Evolutionary conservation across 2,797 vertebrate species (phyloP).

Genomic region (Phrynocephalus guinanensis): DNA sequence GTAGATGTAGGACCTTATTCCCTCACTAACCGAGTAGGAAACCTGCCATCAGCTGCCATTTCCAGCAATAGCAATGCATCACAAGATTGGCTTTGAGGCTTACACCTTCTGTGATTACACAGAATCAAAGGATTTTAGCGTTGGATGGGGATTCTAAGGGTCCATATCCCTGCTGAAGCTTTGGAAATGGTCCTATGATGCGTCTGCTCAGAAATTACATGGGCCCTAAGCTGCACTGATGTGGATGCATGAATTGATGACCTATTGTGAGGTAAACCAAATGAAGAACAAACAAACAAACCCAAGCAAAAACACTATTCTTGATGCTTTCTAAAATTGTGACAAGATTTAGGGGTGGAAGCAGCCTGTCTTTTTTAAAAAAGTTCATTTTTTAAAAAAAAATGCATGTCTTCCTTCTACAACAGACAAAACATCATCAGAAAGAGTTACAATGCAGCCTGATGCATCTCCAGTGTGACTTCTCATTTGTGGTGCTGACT

Average conservation of each 20-base stretch:
- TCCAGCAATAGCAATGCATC: neutral
- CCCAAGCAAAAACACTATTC: neutral
- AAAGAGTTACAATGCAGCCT: neutral
- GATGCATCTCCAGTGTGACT: neutral
- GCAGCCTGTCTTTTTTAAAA: no score
- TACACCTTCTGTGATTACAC: neutral
- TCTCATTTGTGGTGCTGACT: neutral
- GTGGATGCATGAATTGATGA: neutral
- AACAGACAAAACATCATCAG: neutral
- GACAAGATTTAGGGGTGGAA: neutral
- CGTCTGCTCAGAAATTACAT: neutral
- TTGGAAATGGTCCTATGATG: neutral
- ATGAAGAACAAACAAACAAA: neutral
- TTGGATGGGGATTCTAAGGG: no score
- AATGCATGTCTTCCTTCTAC: neutral
- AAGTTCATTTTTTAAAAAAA: neutral
- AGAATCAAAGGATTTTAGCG: neutral
- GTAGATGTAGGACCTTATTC: no score
- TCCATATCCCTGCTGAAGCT: no score
- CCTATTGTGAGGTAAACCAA: no score
- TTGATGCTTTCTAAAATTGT: neutral
- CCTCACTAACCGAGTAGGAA: no score
- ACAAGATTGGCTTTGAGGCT: neutral
- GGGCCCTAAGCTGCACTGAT: neutral
- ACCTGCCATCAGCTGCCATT: no score